Base-by-base conservation (phyloP, 2,113 vertebrate genomes). In the Zosterops lateralis region DNA sequence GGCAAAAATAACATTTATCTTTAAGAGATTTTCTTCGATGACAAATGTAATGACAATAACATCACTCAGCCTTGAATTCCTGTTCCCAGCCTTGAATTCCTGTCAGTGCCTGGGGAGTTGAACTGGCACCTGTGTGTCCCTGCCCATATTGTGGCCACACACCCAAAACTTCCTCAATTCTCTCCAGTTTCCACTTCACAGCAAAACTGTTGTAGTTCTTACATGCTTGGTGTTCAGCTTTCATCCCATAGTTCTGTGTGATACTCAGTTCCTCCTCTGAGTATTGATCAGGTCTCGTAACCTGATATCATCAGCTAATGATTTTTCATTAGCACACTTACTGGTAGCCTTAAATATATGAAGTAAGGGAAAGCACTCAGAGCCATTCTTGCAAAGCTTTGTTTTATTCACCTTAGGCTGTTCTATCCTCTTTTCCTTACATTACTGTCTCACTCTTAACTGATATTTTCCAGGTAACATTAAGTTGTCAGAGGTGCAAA, bases 321-420 rank as follows among this genome's bases (percentile, higher is more conserved):
- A 93, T 93, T 96, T 93, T 92, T 92, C 90, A 94, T 84, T 96
- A 94, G 73, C 68, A 60, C 60, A 45, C 17, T 79, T 84, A 79
- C 44, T 83, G 79, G 72, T 83, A 92, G 64, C 26, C 60, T 70
- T 85, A 80, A 85, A 82, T 83, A 79, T 61, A 54, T 87, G 65
- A 90, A 88, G 72, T 50, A 65, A 73, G 26, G 51, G 62, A 85
- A 83, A 70, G 14, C 20, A 61, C 14, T 68, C 31, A 28, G 38
- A 51, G 34, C 10, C 54, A 5, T 73, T 90, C 15, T 32, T 74
- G 56, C 31, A 84, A 75, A 64, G 67, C 19, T 70, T 64, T 58
- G 6, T 25, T 61, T 92, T 29, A 29, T 70, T 76, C 47, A 70
- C 47, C 38, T 80, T 58, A 44, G 25, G 25, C 25, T 50, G 8